phyloP scores from a whole-genome alignment of 2,888 invertebrate genomes.

The Timema podura region DNA sequence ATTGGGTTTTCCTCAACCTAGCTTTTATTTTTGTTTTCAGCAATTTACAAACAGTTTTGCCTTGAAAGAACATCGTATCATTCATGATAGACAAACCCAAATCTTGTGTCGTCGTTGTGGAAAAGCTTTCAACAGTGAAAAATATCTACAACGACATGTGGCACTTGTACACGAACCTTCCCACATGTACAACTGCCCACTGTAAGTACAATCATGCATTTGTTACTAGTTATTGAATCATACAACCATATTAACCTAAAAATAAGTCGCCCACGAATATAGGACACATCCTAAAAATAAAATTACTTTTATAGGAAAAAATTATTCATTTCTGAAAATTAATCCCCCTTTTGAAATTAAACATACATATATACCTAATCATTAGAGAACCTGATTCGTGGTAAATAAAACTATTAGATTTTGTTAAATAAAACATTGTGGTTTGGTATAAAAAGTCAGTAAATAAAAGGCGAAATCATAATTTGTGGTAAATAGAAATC shows the following conservation, averaged over 20 bases:
- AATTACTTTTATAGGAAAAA: neutral
- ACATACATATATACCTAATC: too few relatives aligned
- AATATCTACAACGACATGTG: conserved; percentile 53
- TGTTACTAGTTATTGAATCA: neutral
- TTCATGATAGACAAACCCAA: conserved; percentile 43
- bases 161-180: conserved; percentile 47
- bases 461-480: too few relatives aligned
- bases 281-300: neutral
- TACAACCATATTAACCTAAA: neutral
- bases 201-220: conserved; percentile 46
- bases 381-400: too few relatives aligned
- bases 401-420: too few relatives aligned
- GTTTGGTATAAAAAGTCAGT: too few relatives aligned
- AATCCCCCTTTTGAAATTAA: too few relatives aligned
- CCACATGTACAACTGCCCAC: conserved; percentile 47
- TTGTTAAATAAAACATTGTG: too few relatives aligned
- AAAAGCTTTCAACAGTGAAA: conserved; percentile 49
- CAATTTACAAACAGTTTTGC: conserved; percentile 55
- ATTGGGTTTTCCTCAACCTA: too few relatives aligned
- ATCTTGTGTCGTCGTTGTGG: conserved; percentile 52
- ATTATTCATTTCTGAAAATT: too few relatives aligned
- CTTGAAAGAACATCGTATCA: conserved; percentile 53
- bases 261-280: neutral
- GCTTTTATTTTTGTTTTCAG: conserved; percentile 39
- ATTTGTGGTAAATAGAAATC: too few relatives aligned